Conservation (phyloP, 1,140 invertebrate species). For the Plectrocnemia conspersa region DNA sequence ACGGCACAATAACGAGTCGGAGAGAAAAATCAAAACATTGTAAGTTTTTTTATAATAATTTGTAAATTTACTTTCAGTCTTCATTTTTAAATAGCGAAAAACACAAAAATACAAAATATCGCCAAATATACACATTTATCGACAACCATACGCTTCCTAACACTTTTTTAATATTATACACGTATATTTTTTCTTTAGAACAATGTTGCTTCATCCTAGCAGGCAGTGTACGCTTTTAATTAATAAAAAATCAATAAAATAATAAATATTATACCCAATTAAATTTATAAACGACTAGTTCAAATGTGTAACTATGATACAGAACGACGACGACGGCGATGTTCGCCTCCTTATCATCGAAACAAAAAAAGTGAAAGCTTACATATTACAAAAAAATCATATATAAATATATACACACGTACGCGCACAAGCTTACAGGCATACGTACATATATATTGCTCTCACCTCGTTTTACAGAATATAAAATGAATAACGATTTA, state of each 20-base stretch:
- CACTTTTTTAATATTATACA: slow-evolving; percentile 32
- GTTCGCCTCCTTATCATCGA: slow-evolving; percentile 6
- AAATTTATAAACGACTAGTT: slow-evolving; percentile 33
- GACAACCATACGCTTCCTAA: slow-evolving; percentile 28
- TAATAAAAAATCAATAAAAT: slow-evolving; percentile 31
- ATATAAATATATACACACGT: slow-evolving; percentile 22
- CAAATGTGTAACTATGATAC: slow-evolving; percentile 30
- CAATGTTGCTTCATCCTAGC: slow-evolving; percentile 30
- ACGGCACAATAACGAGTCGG: slow-evolving; percentile 34
- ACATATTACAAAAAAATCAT: neutral
- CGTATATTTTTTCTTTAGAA: too few relatives aligned
- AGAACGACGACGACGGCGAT: slow-evolving; percentile 5
- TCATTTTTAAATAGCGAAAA: slow-evolving; percentile 36
- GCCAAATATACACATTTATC: slow-evolving; percentile 33
- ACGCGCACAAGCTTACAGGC: slow-evolving; percentile 9
- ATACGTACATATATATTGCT: slow-evolving; percentile 19
- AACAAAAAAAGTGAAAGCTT: slow-evolving; percentile 25
- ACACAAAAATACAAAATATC: slow-evolving; percentile 35
- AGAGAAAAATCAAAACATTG: slow-evolving; percentile 32
- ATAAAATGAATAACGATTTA: slow-evolving; percentile 22
- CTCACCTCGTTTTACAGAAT: slow-evolving; percentile 10
- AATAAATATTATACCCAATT: slow-evolving; percentile 30
- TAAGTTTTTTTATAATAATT: slow-evolving; percentile 32
- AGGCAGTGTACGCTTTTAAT: slow-evolving; percentile 32
- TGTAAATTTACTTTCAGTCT: slow-evolving; percentile 37